phyloP scores from a whole-genome alignment of 2,888 invertebrate species.

The Zygogramma bicolorata region DNA sequence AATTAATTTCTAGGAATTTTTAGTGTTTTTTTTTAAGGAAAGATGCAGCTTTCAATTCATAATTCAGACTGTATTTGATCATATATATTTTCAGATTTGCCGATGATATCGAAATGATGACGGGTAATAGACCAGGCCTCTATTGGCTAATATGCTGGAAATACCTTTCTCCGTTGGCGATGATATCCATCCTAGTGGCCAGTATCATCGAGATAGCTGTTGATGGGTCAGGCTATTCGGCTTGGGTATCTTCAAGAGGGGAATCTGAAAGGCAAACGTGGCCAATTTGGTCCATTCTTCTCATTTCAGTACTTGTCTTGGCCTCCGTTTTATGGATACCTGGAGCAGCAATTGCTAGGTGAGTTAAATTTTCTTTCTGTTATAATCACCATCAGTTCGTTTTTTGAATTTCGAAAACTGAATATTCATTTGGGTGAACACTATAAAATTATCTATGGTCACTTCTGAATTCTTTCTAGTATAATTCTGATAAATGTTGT shows the following conservation, averaged over 20 bases:
- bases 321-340: constrained; percentile 92
- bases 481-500: no score
- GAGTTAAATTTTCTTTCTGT: constrained; percentile 19
- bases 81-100: constrained; percentile 76
- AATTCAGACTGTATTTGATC: no score
- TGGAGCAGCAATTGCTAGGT: constrained; percentile 84
- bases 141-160: constrained; percentile 98
- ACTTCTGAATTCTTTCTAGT: no score
- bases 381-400: background rate
- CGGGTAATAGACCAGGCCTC: constrained; percentile 86
- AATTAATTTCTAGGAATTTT: no score
- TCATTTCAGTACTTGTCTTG: constrained; percentile 80
- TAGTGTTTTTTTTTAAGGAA: no score
- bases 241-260: constrained; percentile 83
- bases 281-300: constrained; percentile 86
- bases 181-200: constrained; percentile 87
- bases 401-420: background rate
- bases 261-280: constrained; percentile 83
- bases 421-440: no score
- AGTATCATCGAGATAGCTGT: constrained; percentile 85
- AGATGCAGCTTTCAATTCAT: no score
- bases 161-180: constrained; percentile 89
- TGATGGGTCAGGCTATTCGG: constrained; percentile 87
- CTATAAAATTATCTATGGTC: no score
- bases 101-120: constrained; percentile 96